These are phyloP conservation scores for Gouania willdenowi DNA, from an alignment of 2,797 vertebrate species.

Conservation along the genomic window DNA sequence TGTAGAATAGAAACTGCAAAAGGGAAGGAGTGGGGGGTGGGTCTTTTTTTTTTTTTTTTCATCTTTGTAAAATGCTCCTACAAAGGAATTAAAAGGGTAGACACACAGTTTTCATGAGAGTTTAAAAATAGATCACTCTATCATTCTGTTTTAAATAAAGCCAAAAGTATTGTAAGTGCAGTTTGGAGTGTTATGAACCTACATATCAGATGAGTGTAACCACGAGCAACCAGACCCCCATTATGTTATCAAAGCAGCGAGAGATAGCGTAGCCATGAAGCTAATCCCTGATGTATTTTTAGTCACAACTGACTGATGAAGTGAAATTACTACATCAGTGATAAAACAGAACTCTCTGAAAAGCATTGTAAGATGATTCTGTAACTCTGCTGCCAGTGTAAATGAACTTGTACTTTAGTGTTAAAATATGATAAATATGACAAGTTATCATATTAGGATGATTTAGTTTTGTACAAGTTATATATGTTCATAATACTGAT, in stretches of 20 bases:
- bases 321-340: slow-evolving; percentile 76
- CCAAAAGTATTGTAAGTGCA: slow-evolving; percentile 57
- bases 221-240: slow-evolving; percentile 64
- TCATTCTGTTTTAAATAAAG: slow-evolving; percentile 33
- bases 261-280: slow-evolving; percentile 70
- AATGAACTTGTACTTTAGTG: slow-evolving; percentile 54
- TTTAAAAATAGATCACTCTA: slow-evolving; percentile 63
- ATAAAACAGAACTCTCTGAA: slow-evolving; percentile 70
- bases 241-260: slow-evolving; percentile 71
- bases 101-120: slow-evolving; percentile 53
- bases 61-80: slow-evolving; percentile 69
- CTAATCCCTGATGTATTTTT: slow-evolving; percentile 77
- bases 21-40: slow-evolving; percentile 51
- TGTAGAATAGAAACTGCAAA: slow-evolving; percentile 86
- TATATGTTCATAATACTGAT: too few relatives aligned
- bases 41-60: slow-evolving; percentile 70
- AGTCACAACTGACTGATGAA: slow-evolving; percentile 77
- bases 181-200: slow-evolving; percentile 57
- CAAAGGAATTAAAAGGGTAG: slow-evolving; percentile 71
- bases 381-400: slow-evolving; percentile 48
- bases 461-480: too few relatives aligned
- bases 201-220: slow-evolving; percentile 69
- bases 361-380: slow-evolving; percentile 63
- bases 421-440: slow-evolving; percentile 48
- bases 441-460: too few relatives aligned